These are phyloP conservation scores for Bilobella aurantiaca DNA, from an alignment of 1,140 invertebrate species.

Conservation along the genomic window DNA sequence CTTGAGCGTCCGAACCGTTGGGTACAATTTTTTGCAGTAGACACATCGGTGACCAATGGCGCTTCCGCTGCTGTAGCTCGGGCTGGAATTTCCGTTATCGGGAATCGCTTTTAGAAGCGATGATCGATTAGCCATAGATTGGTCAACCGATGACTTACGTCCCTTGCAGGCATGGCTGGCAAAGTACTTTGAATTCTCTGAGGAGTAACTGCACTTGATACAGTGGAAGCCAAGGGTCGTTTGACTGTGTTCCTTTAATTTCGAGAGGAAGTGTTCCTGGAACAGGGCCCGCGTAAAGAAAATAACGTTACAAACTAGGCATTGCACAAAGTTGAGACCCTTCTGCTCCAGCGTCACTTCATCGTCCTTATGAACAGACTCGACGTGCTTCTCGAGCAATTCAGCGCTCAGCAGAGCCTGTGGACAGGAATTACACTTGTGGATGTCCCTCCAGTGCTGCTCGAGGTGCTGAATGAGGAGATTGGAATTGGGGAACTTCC, in stretches of 20 bases:
- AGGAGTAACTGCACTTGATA: not conserved
- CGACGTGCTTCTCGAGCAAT: not conserved
- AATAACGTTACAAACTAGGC: not conserved
- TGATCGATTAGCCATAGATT: no score
- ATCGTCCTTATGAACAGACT: not conserved
- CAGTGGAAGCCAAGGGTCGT: not conserved
- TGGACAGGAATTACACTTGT: not conserved
- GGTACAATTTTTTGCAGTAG: not conserved
- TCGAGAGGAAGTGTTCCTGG: not conserved
- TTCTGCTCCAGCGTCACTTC: not conserved
- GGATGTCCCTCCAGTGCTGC: not conserved
- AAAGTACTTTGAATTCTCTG: not conserved
- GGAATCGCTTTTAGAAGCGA: no score
- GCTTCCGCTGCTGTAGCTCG: not conserved
- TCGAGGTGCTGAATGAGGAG: not conserved
- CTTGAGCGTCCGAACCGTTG: not conserved
- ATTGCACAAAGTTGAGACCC: not conserved
- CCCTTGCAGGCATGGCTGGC: not conserved
- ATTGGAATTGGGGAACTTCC: not conserved
- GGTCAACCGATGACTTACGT: no score
- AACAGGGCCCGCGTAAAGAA: not conserved
- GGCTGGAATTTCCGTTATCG: no score
- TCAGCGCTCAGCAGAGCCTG: not conserved
- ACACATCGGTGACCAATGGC: not conserved
- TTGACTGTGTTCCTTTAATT: not conserved